These are phyloP conservation scores for Opisthocomus hoazin DNA, from an alignment of 2,113 vertebrate species.

Conservation along the genomic window DNA sequence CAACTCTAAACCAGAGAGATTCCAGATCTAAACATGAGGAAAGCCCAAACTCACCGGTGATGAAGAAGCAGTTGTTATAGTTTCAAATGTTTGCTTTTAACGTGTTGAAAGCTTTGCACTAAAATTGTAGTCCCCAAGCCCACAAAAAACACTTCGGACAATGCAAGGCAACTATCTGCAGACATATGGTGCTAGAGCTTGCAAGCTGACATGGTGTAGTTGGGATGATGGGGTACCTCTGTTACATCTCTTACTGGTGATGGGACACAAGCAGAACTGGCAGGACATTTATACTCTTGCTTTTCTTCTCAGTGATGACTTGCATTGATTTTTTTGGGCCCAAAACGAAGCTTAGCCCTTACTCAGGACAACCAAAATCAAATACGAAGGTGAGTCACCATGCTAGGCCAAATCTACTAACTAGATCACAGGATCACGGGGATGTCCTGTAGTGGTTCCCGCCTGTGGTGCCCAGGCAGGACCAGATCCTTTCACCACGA, in stretches of 20 bases:
- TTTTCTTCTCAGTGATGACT: background rate
- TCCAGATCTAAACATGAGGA: background rate
- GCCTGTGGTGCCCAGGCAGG: too few relatives aligned
- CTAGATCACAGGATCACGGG: background rate
- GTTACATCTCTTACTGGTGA: too few relatives aligned
- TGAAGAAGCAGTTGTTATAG: background rate
- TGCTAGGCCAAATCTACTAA: accelerated
- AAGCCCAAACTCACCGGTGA: background rate
- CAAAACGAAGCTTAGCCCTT: background rate
- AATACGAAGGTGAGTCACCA: accelerated
- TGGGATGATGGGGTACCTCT: background rate
- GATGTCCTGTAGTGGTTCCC: background rate
- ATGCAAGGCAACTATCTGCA: background rate
- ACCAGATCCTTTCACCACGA: background rate
- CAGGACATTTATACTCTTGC: background rate
- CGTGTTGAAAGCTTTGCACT: accelerated
- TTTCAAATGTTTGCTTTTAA: background rate
- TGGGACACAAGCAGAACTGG: background rate
- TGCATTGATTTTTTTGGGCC: background rate
- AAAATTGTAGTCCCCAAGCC: background rate
- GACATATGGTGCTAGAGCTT: accelerated
- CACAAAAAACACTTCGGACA: background rate
- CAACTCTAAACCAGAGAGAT: background rate
- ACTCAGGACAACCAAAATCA: background rate
- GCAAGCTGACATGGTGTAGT: accelerated